Conservation (phyloP, 2,888 invertebrate genomes). For the Colostygia pectinataria region DNA sequence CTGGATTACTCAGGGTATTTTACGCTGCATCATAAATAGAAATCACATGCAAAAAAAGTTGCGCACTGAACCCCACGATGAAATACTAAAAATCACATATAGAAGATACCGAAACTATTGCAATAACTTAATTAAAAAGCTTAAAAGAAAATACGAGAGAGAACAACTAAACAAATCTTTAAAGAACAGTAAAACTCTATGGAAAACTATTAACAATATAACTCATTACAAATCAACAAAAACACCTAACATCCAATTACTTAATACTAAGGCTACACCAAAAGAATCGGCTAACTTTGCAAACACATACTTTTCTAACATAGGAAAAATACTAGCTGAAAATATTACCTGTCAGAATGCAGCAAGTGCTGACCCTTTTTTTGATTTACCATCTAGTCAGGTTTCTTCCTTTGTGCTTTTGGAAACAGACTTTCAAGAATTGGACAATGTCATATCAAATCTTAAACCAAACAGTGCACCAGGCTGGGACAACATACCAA, state of each 20-base stretch:
- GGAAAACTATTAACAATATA: slow-evolving; percentile 6
- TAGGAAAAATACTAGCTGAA: slow-evolving; percentile 2
- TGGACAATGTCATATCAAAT: slow-evolving; percentile 2
- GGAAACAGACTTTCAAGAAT: slow-evolving; percentile 16
- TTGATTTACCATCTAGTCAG: no score
- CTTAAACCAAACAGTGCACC: slow-evolving; percentile 23
- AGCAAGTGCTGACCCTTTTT: no score
- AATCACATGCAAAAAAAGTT: slow-evolving; percentile 5
- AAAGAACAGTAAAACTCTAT: slow-evolving; percentile 2
- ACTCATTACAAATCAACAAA: background rate
- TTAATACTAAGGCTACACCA: background rate
- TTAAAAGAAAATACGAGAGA: no score
- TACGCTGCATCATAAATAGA: slow-evolving; percentile 8
- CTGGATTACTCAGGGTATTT: slow-evolving; percentile 6
- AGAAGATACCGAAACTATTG: slow-evolving; percentile 1
- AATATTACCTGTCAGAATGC: background rate
- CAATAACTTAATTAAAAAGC: background rate
- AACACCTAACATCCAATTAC: background rate
- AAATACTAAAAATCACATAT: slow-evolving; percentile 2
- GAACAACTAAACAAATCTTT: background rate
- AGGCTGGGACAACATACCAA: slow-evolving; percentile 27
- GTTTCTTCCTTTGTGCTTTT: slow-evolving; percentile 18
- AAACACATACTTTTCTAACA: slow-evolving; percentile 2
- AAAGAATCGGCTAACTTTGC: background rate
- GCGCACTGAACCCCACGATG: background rate